A percentile compares a stretch with the other conserved stretches of the same genome.
phyloP scores from a whole-genome alignment of 2,113 vertebrate genomes.

The Clinocottus analis region DNA sequence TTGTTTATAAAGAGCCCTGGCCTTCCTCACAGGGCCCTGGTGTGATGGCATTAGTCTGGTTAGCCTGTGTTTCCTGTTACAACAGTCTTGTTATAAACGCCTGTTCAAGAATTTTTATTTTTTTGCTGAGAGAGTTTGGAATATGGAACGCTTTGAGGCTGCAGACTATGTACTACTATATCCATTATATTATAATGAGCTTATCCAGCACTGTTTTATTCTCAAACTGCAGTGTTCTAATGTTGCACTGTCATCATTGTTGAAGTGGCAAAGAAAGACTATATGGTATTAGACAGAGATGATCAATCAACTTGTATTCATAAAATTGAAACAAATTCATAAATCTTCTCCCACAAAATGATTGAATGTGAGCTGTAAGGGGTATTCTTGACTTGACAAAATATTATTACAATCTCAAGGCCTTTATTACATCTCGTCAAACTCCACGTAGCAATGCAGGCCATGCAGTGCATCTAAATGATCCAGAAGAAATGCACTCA shows the following conservation, averaged over 20 bases:
- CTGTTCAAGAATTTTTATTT: not conserved
- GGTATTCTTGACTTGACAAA: not conserved
- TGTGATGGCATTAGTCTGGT: conserved; percentile 22
- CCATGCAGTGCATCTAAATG: not conserved
- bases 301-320: not conserved
- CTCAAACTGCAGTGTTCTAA: not conserved
- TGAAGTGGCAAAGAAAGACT: not conserved
- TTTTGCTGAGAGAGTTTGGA: not conserved
- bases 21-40: not conserved
- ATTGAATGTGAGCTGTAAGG: not conserved
- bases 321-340: not conserved
- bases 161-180: not conserved
- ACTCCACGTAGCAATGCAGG: not conserved
- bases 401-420: not conserved
- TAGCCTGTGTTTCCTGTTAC: not conserved
- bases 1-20: conserved; percentile 17
- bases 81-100: not conserved
- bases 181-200: not conserved
- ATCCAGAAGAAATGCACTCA: not conserved
- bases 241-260: not conserved
- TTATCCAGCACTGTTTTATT: too few species aligned
- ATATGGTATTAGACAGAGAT: not conserved
- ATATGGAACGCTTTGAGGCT: not conserved
- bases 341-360: not conserved
- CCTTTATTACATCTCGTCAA: not conserved